Evolutionary conservation across 2,888 invertebrate species (phyloP).

Genomic region (Erannis defoliaria): DNA sequence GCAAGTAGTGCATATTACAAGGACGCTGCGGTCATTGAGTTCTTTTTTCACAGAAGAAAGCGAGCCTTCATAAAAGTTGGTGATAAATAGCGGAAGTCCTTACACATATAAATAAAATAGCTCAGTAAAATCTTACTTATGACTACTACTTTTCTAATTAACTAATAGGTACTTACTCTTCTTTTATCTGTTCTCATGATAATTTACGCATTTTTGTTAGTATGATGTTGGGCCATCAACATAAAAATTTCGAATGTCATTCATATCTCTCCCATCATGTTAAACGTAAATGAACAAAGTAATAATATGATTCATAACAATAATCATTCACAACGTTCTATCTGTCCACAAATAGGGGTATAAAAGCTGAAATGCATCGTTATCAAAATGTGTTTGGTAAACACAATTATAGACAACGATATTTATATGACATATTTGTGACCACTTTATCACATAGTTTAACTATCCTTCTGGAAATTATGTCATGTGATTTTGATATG

Average conservation of each 20-base stretch:
- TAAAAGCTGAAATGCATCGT: slow-evolving; percentile 34
- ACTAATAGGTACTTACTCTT: no score
- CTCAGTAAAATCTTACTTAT: no score
- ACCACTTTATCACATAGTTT: slow-evolving; percentile 26
- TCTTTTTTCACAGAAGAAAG: no score
- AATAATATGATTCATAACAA: slow-evolving; percentile 21
- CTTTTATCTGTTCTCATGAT: no score
- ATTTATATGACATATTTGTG: slow-evolving; percentile 25
- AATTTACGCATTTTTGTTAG: no score
- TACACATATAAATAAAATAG: no score
- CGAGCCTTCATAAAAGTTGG: no score
- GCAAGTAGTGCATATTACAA: no score
- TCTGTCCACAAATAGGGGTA: slow-evolving; percentile 34
- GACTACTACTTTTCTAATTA: no score
- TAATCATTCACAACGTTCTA: slow-evolving; percentile 14
- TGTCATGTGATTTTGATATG: neutral
- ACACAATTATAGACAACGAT: slow-evolving; percentile 39
- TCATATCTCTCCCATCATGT: neutral
- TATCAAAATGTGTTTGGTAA: slow-evolving; percentile 43
- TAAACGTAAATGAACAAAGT: slow-evolving; percentile 1
- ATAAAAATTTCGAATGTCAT: neutral
- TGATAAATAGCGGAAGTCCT: no score
- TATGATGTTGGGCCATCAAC: no score
- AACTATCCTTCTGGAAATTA: slow-evolving; percentile 13
- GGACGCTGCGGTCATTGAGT: no score